Evolutionary conservation across 2,888 invertebrate species (phyloP), one percentile per base, ranked within the genome.

Genomic region (Eristalinus aeneus): DNA sequence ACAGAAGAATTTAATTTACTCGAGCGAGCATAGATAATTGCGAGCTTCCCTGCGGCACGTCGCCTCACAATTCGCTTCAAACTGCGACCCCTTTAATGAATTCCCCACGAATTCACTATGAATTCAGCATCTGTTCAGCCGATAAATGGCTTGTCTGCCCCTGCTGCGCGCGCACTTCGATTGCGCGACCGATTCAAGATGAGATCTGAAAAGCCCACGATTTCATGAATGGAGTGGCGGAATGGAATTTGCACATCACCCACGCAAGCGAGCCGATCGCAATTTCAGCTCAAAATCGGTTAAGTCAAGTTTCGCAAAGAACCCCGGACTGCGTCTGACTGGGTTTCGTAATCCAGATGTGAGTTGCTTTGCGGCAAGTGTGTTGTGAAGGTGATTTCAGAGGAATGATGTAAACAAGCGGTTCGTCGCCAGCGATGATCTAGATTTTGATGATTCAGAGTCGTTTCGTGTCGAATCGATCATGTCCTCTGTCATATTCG

Each of bases 51-150:
- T 32, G 32, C 34, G 23, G 1, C 46, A 27, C n/a, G 27, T 46
- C 65, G 31, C 64, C 36, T 34, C 36, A 64, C 64, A 64, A 27
- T 46, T n/a, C 65, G 46, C 46, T 6, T 34, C 27, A 5, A 10
- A 34, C 46, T 65, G 46, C 27, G 27, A 31, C 11, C 22, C 16
- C 27, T 64, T 23, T 67, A 53, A 53, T 67, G 46, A 67, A 67
- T 67, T 31, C 65, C 11, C 65, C 65, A 67, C 53, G 27, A n/a
- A n/a, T n/a, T n/a, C 27, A 2, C 27, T 5, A 31, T 67, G 46
- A 67, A 67, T 67, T 31, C 65, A 20, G 53, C 65, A 67, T 67
- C 65, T 67, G 65, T 53, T 67, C 65, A 46, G 56, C 46, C 63
- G 65, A 5, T 64, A 36, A 12, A 12, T 20, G 16, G 60, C 60